Conservation (phyloP, 2,113 vertebrate species). For the Panurus biarmicus region DNA sequence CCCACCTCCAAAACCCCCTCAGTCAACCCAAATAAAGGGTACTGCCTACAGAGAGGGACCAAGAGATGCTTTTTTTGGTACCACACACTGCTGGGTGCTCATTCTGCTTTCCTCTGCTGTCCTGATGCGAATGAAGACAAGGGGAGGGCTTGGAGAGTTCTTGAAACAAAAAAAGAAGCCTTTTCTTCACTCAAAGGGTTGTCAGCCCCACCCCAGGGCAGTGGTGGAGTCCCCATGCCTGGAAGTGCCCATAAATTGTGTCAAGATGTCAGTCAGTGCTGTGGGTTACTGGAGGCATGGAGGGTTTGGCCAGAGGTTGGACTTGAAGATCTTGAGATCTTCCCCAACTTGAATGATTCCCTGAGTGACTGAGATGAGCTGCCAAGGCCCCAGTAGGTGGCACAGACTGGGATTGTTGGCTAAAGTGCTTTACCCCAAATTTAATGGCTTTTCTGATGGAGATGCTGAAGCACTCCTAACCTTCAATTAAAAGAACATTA, state of each 20-base stretch:
- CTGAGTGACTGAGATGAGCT: neutral
- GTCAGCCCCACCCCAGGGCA: too few species aligned
- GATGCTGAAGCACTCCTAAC: neutral
- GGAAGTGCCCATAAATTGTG: neutral
- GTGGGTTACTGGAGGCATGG: fast-evolving
- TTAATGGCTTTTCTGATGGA: neutral
- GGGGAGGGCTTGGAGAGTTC: neutral
- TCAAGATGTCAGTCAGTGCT: neutral
- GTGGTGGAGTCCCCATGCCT: neutral
- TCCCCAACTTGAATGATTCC: neutral
- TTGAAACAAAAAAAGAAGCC: neutral
- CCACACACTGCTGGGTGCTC: fast-evolving
- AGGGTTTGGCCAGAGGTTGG: neutral
- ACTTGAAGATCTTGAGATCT: neutral
- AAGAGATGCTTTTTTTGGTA: neutral
- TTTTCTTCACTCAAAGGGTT: neutral
- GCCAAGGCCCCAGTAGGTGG: fast-evolving
- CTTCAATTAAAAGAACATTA: neutral
- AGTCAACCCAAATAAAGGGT: neutral
- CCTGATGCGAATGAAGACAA: neutral
- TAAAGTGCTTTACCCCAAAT: neutral
- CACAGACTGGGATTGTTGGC: neutral
- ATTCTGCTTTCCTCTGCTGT: neutral
- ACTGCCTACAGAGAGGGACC: neutral
- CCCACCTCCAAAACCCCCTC: neutral